Evolutionary conservation across 1,140 invertebrate species (phyloP).

Genomic region (Dysdera silvatica): DNA sequence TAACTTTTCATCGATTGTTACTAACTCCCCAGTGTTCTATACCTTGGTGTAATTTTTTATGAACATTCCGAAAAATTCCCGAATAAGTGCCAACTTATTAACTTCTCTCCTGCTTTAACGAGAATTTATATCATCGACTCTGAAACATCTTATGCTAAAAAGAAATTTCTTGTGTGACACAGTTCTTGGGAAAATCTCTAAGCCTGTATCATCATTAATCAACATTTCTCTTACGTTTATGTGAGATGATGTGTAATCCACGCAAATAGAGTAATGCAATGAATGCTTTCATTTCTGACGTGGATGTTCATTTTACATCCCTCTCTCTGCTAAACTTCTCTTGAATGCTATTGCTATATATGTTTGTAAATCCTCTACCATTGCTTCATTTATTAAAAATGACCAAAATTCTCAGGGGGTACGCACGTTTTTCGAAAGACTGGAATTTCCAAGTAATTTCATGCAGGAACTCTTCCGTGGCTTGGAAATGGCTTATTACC

Average conservation of each 20-base stretch:
- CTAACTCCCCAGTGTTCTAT: constrained; percentile 5
- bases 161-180: constrained; percentile 13
- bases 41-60: constrained; percentile 23
- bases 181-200: constrained; percentile 10
- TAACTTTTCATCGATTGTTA: constrained; percentile 33
- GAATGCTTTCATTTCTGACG: constrained; percentile 15
- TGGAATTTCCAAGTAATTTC: too few relatives aligned
- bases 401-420: too few relatives aligned
- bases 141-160: constrained; percentile 13
- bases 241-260: neutral
- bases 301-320: too few relatives aligned
- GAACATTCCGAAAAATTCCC: constrained; percentile 27
- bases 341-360: too few relatives aligned
- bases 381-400: too few relatives aligned
- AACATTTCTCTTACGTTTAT: neutral
- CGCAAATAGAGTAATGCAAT: constrained; percentile 13
- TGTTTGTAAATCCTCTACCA: too few relatives aligned
- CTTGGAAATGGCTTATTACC: too few relatives aligned
- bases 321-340: too few relatives aligned
- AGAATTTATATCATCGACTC: constrained; percentile 20
- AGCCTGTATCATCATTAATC: neutral
- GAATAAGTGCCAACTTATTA: constrained; percentile 29
- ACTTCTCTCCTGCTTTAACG: neutral
- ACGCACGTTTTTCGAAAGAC: too few relatives aligned
- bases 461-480: too few relatives aligned